Evolutionary conservation across 2,888 invertebrate species (phyloP).

Genomic region (Lamproptera curius): DNA sequence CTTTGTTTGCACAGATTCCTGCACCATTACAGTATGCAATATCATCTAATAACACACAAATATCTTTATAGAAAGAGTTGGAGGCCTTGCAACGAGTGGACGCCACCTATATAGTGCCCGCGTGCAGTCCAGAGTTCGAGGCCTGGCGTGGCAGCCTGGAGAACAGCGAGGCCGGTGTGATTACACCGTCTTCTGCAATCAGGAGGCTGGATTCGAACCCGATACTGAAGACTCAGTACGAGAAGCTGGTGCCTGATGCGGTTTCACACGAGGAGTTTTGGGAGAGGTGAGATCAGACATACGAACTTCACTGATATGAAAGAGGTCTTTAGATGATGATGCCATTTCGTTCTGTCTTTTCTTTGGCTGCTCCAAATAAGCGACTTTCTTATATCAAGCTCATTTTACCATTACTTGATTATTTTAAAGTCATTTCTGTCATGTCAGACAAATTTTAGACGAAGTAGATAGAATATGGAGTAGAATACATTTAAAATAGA

Average conservation of each 20-base stretch:
- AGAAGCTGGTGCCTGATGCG: constrained; percentile 83
- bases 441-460: too few relatives aligned
- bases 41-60: neutral
- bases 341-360: too few relatives aligned
- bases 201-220: constrained; percentile 53
- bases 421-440: too few relatives aligned
- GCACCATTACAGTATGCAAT: neutral
- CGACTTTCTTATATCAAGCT: too few relatives aligned
- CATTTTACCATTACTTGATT: too few relatives aligned
- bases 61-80: constrained; percentile 77
- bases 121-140: constrained; percentile 71
- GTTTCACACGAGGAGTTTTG: constrained; percentile 88
- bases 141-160: constrained; percentile 64
- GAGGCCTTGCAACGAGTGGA: constrained; percentile 85
- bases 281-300: constrained; percentile 84
- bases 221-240: constrained; percentile 78
- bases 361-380: too few relatives aligned
- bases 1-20: too few relatives aligned
- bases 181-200: constrained; percentile 39
- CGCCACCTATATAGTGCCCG: constrained; percentile 85
- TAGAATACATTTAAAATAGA: too few relatives aligned
- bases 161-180: constrained; percentile 35
- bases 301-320: too few relatives aligned
- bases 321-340: too few relatives aligned
- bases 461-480: too few relatives aligned